Base-by-base conservation (phyloP, 2,113 vertebrate species). In the Carassius carassius region DNA sequence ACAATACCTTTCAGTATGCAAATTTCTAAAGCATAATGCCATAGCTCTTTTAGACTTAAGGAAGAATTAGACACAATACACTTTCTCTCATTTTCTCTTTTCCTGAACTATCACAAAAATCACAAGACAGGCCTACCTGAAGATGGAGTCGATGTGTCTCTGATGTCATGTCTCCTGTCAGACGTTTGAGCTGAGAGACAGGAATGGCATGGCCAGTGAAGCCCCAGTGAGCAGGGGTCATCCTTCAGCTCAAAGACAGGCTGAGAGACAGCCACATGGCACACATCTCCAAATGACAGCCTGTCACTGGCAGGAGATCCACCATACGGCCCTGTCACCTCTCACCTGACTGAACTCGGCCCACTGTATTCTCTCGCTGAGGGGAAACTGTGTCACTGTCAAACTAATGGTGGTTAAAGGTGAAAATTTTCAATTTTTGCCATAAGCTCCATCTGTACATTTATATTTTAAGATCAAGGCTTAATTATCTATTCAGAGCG, bases 211-310 rank as follows among this genome's bases (percentile, higher is more conserved):
- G 85, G 82, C 85, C 58, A 74, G 87, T 86, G 74, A 86, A 84
- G 87, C 87, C 87, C 87, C 87, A 86, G 74, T 84, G 85, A 88
- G 72, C 87, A 84, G 82, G 85, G 87, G 87, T 88, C 87, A 88
- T 86, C 85, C 85, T 81, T 88, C 87, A 88, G 49, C 82, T 76
- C 74, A 75, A 62, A 87, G 88, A 89, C 88, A 87, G 84, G 74
- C 78, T 86, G 82, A 86, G 60, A 87, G 88, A 89, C 88, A 89
- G 86, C 84, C 84, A 89, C 88, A 89, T 89, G 88, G 86, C 84
- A 82, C 78, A 86, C 86, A 82, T 86, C 84, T 86, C 82, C 65
- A 70, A 84, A 77, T 84, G 88, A 89, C 86, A 87, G 86, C 78
- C 74, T 87, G 88, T 87, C 88, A 86, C 78, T 73, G 63, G 58